Percentiles rank a stretch among this genome's conserved stretches.
phyloP scores from a whole-genome alignment of 2,888 invertebrate genomes.

The Hydraecia micacea region DNA sequence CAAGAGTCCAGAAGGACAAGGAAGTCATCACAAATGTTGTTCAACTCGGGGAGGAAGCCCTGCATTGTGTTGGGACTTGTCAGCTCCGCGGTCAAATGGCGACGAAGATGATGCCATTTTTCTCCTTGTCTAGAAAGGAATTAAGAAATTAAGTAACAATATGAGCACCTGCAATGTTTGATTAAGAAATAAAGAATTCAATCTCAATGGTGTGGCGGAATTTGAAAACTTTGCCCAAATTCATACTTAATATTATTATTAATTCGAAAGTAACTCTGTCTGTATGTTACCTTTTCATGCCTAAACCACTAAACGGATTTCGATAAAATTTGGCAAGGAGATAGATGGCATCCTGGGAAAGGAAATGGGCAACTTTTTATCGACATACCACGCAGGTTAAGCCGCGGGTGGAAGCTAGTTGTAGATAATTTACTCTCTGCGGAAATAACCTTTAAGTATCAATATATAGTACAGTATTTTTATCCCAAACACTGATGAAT shows the following conservation, averaged over 20 bases:
- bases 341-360: neutral
- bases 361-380: neutral
- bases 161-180: neutral
- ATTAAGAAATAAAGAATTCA: neutral
- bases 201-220: neutral
- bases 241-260: neutral
- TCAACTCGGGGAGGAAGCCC: conserved; percentile 93
- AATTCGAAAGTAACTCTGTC: neutral
- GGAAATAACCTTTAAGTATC: neutral
- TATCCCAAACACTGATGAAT: neutral
- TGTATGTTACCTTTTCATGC: neutral
- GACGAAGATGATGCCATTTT: conserved; percentile 94
- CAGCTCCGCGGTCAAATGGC: conserved; percentile 93
- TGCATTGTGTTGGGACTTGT: conserved; percentile 94
- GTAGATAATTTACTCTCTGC: neutral
- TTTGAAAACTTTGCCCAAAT: neutral
- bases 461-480: neutral
- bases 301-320: neutral
- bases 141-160: neutral
- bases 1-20: conserved; percentile 91
- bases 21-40: conserved; percentile 94
- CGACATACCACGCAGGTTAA: neutral
- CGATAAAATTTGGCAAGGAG: neutral
- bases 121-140: conserved; percentile 92
- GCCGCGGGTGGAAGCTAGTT: neutral